phyloP scores from a whole-genome alignment of 2,113 vertebrate species.

The Fulmarus glacialis region DNA sequence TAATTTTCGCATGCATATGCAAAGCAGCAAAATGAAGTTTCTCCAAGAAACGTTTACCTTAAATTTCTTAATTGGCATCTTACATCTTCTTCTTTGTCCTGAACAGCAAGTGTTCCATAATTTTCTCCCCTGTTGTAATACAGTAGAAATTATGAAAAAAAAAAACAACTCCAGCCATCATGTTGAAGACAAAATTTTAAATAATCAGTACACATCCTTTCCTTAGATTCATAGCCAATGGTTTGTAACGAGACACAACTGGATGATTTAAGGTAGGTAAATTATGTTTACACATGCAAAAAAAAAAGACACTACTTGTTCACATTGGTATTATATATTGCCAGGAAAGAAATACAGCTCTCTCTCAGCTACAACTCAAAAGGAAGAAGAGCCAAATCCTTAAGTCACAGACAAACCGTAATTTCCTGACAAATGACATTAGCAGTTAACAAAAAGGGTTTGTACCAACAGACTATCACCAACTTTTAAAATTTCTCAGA shows the following conservation, averaged over 20 bases:
- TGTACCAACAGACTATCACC: background rate
- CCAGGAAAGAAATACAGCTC: background rate
- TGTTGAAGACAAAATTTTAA: background rate
- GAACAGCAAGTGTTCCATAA: background rate
- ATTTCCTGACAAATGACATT: background rate
- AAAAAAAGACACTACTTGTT: background rate
- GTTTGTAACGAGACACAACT: background rate
- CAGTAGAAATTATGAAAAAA: background rate
- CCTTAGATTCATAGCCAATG: background rate
- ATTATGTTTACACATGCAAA: background rate
- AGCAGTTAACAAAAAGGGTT: background rate
- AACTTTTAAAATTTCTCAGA: background rate
- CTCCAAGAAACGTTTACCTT: background rate
- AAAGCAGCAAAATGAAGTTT: background rate
- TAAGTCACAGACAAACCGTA: background rate
- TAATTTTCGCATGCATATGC: conserved; percentile 1
- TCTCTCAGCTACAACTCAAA: background rate
- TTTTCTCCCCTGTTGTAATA: background rate
- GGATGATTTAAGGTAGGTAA: background rate
- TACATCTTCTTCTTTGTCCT: background rate
- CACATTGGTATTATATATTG: background rate
- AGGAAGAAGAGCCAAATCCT: background rate
- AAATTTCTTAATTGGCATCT: conserved; percentile 14
- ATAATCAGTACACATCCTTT: background rate
- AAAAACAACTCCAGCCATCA: background rate